Evolutionary conservation across 2,888 invertebrate species (phyloP), one percentile per base, ranked within the genome.

Genomic region (Lepidocyrtoides sp.): DNA sequence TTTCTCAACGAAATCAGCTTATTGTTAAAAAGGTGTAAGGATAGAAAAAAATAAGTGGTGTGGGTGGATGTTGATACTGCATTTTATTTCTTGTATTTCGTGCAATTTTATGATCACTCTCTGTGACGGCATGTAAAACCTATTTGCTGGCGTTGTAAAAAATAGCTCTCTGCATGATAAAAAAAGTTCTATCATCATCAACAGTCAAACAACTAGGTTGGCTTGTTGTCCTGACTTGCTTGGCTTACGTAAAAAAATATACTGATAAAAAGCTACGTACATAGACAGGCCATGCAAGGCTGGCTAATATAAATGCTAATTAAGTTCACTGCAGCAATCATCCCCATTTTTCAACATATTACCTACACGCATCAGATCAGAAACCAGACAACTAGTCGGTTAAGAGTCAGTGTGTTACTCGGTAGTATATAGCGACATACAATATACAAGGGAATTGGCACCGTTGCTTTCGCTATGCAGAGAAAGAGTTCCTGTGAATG

Each of bases 301-400:
- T 41, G 29, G 48, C 84, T 84, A 84, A 84, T 84, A 84, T 69
- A 69, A 84, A 84, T 84, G 84, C 84, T 84, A 84, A 84, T 84
- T 84, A 66, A 84, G 84, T 84, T 84, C 29, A 44, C 32, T 84
- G 51, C 84, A 84, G 51, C 69, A 84, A 84, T 84, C 84, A 84
- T 84, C 84, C 41, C 51, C 69, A 84, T 51, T 83, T 48, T n/a
- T 79, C 29, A 10, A 79, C 79, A 32, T 29, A 72, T 79, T 79
- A 79, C 54, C 29, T 79, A 51, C 32, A 79, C 51, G 32, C 79
- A 79, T 17, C 29, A 54, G 17, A 79, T 29, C 79, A 79, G 79
- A n/a, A n/a, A n/a, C n/a, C 54, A 48, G 23, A 72, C 41, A 12
- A 29, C 32, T 51, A 0, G 54, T 54, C 54, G 79, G 51, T 79